Conservation (phyloP, 2,113 vertebrate genomes). For the Rutilus rutilus region DNA sequence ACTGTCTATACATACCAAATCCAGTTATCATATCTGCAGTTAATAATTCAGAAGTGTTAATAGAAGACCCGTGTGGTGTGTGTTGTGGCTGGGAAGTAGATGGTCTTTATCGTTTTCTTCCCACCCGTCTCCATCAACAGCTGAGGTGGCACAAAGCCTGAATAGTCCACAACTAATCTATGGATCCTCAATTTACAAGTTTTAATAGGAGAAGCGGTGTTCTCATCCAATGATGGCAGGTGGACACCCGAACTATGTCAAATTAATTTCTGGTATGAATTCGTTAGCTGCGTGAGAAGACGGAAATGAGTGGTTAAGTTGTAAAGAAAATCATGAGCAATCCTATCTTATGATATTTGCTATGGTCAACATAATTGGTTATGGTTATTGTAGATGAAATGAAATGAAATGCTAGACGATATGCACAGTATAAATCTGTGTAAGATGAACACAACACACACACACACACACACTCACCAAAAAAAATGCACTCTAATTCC, state of each 20-base stretch:
- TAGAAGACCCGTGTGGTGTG: neutral
- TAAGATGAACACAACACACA: slow-evolving; percentile 11
- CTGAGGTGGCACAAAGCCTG: slow-evolving; percentile 55
- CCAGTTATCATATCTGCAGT: neutral
- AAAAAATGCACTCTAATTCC: neutral
- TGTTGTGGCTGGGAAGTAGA: slow-evolving; percentile 59
- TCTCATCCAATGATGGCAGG: slow-evolving; percentile 2
- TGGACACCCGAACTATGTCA: slow-evolving; percentile 17
- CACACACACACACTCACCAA: neutral
- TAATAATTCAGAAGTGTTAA: neutral
- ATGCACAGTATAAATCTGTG: neutral
- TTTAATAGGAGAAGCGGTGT: neutral
- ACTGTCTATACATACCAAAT: neutral
- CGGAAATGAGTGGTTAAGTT: neutral
- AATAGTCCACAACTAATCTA: slow-evolving; percentile 55
- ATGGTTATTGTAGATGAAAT: neutral
- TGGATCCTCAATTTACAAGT: slow-evolving; percentile 42
- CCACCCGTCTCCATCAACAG: slow-evolving; percentile 50
- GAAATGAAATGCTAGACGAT: neutral
- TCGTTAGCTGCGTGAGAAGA: neutral
- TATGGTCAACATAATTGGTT: slow-evolving; percentile 29
- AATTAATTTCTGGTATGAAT: neutral
- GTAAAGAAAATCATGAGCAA: neutral
- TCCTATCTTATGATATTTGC: neutral
- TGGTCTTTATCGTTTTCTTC: slow-evolving; percentile 28